Conservation (phyloP, 2,797 vertebrate species). For the Adelosebastes latens region DNA sequence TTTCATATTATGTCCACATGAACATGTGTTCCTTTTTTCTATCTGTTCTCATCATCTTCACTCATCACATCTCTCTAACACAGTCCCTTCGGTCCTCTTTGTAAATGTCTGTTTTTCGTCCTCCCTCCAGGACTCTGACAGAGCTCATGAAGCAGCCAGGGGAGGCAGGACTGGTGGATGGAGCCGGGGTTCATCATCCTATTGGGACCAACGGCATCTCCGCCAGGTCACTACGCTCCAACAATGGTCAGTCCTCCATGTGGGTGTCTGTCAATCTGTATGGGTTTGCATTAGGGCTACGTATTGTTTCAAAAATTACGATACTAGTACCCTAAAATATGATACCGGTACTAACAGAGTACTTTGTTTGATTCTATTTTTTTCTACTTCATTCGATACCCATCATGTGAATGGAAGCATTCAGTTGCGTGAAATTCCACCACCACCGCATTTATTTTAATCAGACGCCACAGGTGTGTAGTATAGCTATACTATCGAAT, state of each 20-base stretch:
- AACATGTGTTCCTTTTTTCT: background rate
- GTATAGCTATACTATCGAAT: no score
- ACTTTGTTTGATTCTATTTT: no score
- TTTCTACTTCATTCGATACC: no score
- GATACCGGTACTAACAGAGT: background rate
- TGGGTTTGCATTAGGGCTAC: background rate
- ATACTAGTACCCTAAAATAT: background rate
- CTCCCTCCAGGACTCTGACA: constrained; percentile 86
- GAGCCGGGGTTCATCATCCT: constrained; percentile 87
- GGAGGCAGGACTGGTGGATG: constrained; percentile 80
- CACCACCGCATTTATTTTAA: no score
- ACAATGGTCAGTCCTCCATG: constrained; percentile 83
- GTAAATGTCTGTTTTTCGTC: constrained; percentile 24
- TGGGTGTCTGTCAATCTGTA: background rate
- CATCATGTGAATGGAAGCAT: no score
- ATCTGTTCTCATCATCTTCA: constrained; percentile 7
- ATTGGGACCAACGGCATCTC: constrained; percentile 87
- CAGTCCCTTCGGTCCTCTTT: background rate
- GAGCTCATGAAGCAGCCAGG: constrained; percentile 94
- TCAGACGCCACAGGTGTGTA: no score
- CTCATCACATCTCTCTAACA: background rate
- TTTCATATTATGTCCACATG: background rate
- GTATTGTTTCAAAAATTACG: no score
- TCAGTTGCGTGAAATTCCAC: no score
- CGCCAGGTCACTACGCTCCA: constrained; percentile 81